Base-by-base conservation (phyloP, 2,888 invertebrate species). In the Nomada fabriciana region DNA sequence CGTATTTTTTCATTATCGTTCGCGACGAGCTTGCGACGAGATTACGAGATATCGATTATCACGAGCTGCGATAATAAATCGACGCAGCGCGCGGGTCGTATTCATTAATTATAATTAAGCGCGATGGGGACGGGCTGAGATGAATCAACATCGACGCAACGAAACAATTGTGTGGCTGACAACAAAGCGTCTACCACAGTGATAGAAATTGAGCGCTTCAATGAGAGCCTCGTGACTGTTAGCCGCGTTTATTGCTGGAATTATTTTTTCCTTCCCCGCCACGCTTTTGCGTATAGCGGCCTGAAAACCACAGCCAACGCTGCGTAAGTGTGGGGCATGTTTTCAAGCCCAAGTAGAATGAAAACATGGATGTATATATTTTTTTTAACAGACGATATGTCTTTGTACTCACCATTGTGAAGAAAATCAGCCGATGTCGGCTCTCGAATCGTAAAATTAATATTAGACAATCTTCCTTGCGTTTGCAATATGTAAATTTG, bases 361-460 rank as follows among this genome's bases (percentile, higher is more conserved):
- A 60, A 29, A 23, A 57, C 36, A 67, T 53, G 15, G 47, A 36
- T 13, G 57, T n/a, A 57, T 13, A 52, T n/a, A 29, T 20, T 25
- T 25, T 25, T 25, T 25, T 47, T 36, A 25, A 20, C 29, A 7
- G 20, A 10, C 11, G n/a, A 13, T 5, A 43, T 23, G 10, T 43
- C 13, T 9, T 59, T 59, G 53, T 42, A 92, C 92, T 92, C 84
- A 92, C 92, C 92, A 92, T 92, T 70, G 68, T 90, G 90, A 87
- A 83, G 90, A 90, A 90, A 87, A 76, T 85, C 88, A 88, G 92
- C 91, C 91, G 78, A 47, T 86, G 83, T 20, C 84, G 91, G 90
- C 91, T 85, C 82, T 82, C 71, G 75, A 82, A 70, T 88, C 61
- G 85, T 78, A 80, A 76, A 64, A 72, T 64, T 18, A 64, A 61